Evolutionary conservation across 2,888 invertebrate species (phyloP).

Genomic region (Phania funesta): DNA sequence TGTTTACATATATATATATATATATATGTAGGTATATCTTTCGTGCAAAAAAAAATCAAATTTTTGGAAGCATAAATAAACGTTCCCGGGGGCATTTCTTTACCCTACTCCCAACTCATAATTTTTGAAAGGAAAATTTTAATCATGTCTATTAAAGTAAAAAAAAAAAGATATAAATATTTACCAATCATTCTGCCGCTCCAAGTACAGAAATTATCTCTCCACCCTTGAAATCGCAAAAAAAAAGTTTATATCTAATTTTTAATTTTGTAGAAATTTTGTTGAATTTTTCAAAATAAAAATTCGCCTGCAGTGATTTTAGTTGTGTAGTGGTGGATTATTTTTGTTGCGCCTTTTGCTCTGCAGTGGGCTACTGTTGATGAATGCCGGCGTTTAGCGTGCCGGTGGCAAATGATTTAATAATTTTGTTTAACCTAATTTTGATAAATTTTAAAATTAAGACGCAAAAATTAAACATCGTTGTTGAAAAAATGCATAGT

Average conservation of each 20-base stretch:
- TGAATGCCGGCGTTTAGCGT: slow-evolving; percentile 38
- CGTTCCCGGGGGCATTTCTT: too few species aligned
- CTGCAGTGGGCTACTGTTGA: slow-evolving; percentile 3
- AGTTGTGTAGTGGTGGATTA: not conserved
- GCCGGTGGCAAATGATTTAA: slow-evolving; percentile 62
- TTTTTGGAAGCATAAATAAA: too few species aligned
- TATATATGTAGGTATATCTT: too few species aligned
- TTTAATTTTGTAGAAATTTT: slow-evolving; percentile 3
- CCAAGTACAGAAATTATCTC: not conserved
- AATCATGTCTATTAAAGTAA: too few species aligned
- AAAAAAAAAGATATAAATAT: slow-evolving; percentile 21
- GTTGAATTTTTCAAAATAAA: not conserved
- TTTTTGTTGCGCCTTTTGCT: slow-evolving; percentile 6
- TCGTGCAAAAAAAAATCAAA: too few species aligned
- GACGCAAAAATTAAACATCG: slow-evolving; percentile 69
- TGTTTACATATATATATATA: too few species aligned
- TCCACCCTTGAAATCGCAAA: not conserved
- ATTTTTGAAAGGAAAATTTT: too few species aligned
- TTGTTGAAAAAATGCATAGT: slow-evolving; percentile 3
- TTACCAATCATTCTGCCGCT: slow-evolving; percentile 56
- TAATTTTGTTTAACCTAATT: slow-evolving; percentile 73
- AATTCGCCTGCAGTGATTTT: not conserved
- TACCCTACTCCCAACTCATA: too few species aligned
- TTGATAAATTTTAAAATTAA: slow-evolving; percentile 71
- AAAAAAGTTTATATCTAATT: not conserved